Conservation (phyloP, 2,888 invertebrate genomes). For the Drosophila macrospina region DNA sequence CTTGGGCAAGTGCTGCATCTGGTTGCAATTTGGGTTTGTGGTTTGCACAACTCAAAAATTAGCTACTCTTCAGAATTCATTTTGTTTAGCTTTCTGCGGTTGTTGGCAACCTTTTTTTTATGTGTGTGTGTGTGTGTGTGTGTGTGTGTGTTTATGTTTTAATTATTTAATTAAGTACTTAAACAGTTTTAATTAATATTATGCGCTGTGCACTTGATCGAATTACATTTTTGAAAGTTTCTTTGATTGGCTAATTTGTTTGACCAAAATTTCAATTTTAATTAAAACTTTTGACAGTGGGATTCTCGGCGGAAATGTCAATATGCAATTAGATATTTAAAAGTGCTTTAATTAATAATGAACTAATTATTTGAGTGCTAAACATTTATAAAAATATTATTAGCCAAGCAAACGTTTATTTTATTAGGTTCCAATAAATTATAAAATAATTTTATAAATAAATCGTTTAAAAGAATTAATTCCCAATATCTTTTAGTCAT, state of each 20-base stretch:
- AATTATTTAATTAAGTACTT: constrained; percentile 30
- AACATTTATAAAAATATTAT: too few relatives aligned
- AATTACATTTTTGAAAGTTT: constrained; percentile 5
- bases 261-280: neutral
- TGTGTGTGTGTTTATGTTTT: constrained; percentile 11
- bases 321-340: neutral
- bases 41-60: constrained; percentile 18
- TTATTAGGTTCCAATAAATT: too few relatives aligned
- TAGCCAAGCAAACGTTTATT: too few relatives aligned
- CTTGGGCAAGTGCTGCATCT: constrained; percentile 15
- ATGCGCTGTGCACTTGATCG: constrained; percentile 15
- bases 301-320: too few relatives aligned
- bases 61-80: constrained; percentile 9
- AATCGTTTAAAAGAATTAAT: too few relatives aligned
- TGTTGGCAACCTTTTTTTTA: constrained; percentile 1
- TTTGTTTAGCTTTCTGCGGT: constrained; percentile 15
- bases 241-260: constrained; percentile 12
- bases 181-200: constrained; percentile 37
- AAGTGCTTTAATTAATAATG: neutral
- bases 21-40: constrained; percentile 47
- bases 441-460: too few relatives aligned
- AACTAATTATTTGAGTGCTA: neutral
- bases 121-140: too few relatives aligned
- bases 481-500: too few relatives aligned
- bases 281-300: neutral